These are phyloP conservation scores for Panzeria rudis DNA, from an alignment of 2,888 invertebrate genomes.

Conservation along the genomic window DNA sequence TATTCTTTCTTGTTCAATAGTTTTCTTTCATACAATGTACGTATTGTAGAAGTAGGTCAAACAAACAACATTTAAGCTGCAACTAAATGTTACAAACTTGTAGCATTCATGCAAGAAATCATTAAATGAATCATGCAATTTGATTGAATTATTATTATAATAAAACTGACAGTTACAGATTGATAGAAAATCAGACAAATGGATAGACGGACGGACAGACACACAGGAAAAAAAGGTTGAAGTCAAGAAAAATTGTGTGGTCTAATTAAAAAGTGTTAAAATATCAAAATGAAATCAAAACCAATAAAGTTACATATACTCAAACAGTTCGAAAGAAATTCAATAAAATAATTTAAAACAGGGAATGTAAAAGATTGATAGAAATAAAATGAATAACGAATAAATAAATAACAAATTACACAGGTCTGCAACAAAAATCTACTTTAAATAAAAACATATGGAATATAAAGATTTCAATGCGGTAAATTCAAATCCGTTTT, in stretches of 20 bases:
- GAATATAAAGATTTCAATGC: too few species aligned
- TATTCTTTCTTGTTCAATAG: not conserved
- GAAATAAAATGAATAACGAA: not conserved
- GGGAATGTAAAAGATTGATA: not conserved
- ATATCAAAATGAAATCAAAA: not conserved
- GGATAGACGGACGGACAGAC: not conserved
- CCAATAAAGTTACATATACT: not conserved
- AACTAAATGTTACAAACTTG: constrained; percentile 41
- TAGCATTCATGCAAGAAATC: constrained; percentile 23
- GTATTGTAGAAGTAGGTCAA: constrained; percentile 37
- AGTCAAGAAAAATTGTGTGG: constrained; percentile 37
- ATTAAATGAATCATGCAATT: constrained; percentile 48
- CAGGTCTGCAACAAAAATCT: too few species aligned
- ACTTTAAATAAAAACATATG: too few species aligned
- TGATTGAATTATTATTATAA: constrained; percentile 63
- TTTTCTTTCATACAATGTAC: constrained; percentile 21
- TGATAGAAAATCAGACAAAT: constrained; percentile 11
- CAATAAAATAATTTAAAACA: not conserved
- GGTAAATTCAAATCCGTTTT: too few species aligned
- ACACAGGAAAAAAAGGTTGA: not conserved
- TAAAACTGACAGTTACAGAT: constrained; percentile 63
- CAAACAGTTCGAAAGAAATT: not conserved
- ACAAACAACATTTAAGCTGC: constrained; percentile 5
- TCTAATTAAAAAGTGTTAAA: constrained; percentile 20
- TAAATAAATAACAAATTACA: not conserved